phyloP scores from a whole-genome alignment of 2,888 invertebrate species.

The Epistrophella euchroma region DNA sequence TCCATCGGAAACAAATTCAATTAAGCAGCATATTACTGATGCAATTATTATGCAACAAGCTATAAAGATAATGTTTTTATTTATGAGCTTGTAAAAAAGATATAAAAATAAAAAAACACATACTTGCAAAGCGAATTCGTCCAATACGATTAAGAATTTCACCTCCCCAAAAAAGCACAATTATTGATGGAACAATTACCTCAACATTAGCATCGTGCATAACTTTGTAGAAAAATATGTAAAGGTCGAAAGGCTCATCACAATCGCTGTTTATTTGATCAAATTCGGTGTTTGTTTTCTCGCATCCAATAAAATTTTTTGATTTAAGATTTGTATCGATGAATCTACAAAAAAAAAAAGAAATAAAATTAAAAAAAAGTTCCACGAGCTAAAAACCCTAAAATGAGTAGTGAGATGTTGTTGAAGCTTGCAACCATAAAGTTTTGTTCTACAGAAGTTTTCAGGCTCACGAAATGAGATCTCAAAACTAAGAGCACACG shows the following conservation, averaged over 20 bases:
- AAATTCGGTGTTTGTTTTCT: slow-evolving; percentile 85
- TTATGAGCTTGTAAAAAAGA: background rate
- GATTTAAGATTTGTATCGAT: slow-evolving; percentile 86
- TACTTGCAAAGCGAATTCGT: slow-evolving; percentile 76
- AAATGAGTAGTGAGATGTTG: too few species aligned
- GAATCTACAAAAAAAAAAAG: slow-evolving; percentile 80
- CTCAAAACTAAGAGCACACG: too few species aligned
- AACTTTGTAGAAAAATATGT: slow-evolving; percentile 70
- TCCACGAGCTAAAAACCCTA: too few species aligned
- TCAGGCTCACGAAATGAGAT: too few species aligned
- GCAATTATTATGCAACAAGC: slow-evolving; percentile 74
- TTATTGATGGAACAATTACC: slow-evolving; percentile 69
- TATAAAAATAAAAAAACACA: slow-evolving; percentile 2
- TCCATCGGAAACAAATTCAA: slow-evolving; percentile 73
- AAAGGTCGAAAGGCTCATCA: slow-evolving; percentile 81
- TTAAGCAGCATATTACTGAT: slow-evolving; percentile 72
- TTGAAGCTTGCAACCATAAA: too few species aligned
- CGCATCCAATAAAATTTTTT: slow-evolving; percentile 85
- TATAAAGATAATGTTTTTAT: slow-evolving; percentile 4
- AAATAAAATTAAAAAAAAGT: too few species aligned
- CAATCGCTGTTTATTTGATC: slow-evolving; percentile 83
- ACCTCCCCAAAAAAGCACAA: slow-evolving; percentile 67
- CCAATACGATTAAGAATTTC: slow-evolving; percentile 75
- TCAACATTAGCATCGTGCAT: slow-evolving; percentile 73
- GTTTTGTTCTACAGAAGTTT: too few species aligned